Evolutionary conservation across 2,888 invertebrate species (phyloP).

Genomic region (Cheilosia grossa): DNA sequence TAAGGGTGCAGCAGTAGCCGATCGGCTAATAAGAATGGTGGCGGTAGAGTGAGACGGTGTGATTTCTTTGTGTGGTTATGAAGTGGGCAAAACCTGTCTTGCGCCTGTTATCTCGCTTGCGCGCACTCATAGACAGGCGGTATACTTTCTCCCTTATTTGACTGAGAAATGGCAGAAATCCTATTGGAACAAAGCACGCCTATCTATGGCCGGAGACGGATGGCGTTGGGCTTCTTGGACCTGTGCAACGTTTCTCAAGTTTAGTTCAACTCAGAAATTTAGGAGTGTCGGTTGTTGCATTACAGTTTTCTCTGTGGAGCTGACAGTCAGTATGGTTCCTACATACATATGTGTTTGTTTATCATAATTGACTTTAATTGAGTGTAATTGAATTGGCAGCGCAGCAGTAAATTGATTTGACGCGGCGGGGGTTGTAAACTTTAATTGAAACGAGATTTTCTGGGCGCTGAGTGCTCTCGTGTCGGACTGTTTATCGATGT

Average conservation of each 20-base stretch:
- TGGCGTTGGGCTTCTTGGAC: conserved; percentile 79
- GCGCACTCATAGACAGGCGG: neutral
- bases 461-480: conserved; percentile 8
- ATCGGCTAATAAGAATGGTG: neutral
- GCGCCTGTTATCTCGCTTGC: conserved; percentile 22
- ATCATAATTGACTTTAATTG: conserved; percentile 71
- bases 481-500: conserved; percentile 52
- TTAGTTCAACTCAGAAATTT: conserved; percentile 82
- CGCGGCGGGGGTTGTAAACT: conserved; percentile 64
- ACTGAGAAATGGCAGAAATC: conserved; percentile 67
- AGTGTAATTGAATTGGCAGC: conserved; percentile 73
- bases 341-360: conserved; percentile 46
- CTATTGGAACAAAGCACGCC: conserved; percentile 54
- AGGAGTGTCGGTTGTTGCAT: conserved; percentile 78
- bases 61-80: neutral
- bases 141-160: conserved; percentile 26
- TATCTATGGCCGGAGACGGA: conserved; percentile 13
- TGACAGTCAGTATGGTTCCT: conserved; percentile 32
- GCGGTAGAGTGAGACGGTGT: neutral
- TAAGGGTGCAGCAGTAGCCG: neutral
- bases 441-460: conserved; percentile 59
- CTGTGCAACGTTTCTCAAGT: conserved; percentile 78
- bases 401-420: conserved; percentile 62
- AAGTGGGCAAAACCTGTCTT: conserved; percentile 25
- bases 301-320: conserved; percentile 47